A percentile compares a stretch with the other conserved stretches of the same genome.
Evolutionary conservation across 2,113 vertebrate species (phyloP).

Genomic region (Anolis carolinensis): DNA sequence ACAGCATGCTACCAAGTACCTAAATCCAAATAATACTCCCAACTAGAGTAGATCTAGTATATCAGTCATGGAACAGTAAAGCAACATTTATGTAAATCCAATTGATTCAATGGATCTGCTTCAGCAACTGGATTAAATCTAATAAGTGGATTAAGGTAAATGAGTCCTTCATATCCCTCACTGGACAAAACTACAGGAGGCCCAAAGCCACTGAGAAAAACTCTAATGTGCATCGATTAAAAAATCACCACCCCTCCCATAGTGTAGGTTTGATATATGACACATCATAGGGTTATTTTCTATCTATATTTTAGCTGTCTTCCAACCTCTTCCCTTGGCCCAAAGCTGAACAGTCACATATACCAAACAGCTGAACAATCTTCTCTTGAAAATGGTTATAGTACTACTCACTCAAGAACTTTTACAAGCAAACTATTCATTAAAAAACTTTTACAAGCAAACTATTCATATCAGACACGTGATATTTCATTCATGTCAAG

Average conservation of each 20-base stretch:
- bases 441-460: neutral
- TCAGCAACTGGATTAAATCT: too few relatives aligned
- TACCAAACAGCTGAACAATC: neutral
- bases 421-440: neutral
- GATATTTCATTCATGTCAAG: neutral
- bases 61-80: too few relatives aligned
- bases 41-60: too few relatives aligned
- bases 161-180: too few relatives aligned
- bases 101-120: too few relatives aligned
- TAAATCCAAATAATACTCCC: too few relatives aligned
- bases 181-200: too few relatives aligned
- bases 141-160: too few relatives aligned
- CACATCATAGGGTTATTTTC: neutral
- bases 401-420: neutral
- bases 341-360: neutral
- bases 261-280: neutral
- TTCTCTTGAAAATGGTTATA: neutral
- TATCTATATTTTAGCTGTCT: neutral
- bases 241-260: neutral
- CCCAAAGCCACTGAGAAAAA: too few relatives aligned
- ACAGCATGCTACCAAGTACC: too few relatives aligned
- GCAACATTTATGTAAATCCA: too few relatives aligned
- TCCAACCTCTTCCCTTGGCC: neutral
- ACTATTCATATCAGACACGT: neutral
- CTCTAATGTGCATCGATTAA: too few relatives aligned